phyloP scores from a whole-genome alignment of 2,797 vertebrate genomes.

The Chiloscyllium punctatum region DNA sequence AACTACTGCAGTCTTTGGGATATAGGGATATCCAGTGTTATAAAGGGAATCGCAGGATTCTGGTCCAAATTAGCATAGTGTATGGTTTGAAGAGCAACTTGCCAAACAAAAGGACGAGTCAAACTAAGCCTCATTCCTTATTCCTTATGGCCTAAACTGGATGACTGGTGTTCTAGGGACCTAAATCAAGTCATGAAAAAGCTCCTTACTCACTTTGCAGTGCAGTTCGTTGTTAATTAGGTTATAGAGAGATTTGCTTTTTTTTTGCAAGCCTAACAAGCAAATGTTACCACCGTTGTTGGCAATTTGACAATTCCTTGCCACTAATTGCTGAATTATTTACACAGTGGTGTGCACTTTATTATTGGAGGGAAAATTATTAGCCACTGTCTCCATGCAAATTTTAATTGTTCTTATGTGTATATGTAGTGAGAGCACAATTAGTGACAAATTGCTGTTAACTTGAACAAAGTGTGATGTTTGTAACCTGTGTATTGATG shows the following conservation, averaged over 20 bases:
- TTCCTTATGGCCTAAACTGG: not conserved
- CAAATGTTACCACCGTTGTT: no score
- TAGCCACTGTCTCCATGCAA: not conserved
- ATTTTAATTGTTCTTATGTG: no score
- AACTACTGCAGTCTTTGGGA: no score
- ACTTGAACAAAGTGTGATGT: not conserved
- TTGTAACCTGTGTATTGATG: not conserved
- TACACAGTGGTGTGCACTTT: not conserved
- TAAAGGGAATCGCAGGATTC: no score
- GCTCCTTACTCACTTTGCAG: not conserved
- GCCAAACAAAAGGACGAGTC: no score
- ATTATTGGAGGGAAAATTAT: not conserved
- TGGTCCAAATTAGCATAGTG: no score
- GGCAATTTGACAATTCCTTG: not conserved
- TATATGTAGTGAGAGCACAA: not conserved
- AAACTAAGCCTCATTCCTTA: no score
- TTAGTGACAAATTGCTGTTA: not conserved
- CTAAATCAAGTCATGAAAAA: not conserved
- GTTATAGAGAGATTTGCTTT: no score
- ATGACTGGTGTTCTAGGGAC: not conserved
- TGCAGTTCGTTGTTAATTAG: no score
- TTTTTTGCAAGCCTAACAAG: no score
- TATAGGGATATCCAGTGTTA: no score
- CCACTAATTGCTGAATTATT: not conserved
- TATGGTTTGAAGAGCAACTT: no score